These are phyloP conservation scores for Apodemus agrarius DNA, from an alignment of 2,797 vertebrate genomes.

Conservation along the genomic window DNA sequence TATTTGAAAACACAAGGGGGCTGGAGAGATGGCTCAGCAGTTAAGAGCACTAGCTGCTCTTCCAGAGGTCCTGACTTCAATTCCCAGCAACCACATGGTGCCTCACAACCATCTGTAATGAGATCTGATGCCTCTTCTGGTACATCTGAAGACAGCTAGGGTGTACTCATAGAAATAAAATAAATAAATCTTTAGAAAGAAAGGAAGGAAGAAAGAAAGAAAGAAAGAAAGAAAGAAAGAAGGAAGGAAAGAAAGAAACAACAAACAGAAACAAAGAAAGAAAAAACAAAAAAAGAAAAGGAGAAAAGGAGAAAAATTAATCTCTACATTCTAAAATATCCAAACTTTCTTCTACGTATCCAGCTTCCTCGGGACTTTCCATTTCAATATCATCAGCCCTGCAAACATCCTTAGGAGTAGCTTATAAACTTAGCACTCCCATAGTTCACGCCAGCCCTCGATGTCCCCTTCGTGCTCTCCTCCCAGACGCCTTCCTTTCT, in stretches of 20 bases:
- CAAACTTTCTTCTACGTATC: neutral
- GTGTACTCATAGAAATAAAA: too few relatives aligned
- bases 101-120: too few relatives aligned
- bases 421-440: slow-evolving; percentile 6
- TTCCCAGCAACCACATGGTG: too few relatives aligned
- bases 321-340: slow-evolving; percentile 51
- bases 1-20: neutral
- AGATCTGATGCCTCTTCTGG: too few relatives aligned
- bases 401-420: neutral
- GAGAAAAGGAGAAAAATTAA: neutral
- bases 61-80: too few relatives aligned
- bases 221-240: too few relatives aligned
- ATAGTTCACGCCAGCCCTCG: neutral
- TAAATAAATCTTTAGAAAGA: neutral
- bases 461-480: neutral
- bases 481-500: neutral
- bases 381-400: slow-evolving; percentile 5
- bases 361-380: slow-evolving; percentile 33
- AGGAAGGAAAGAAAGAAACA: too few relatives aligned
- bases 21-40: too few relatives aligned
- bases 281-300: slow-evolving; percentile 32
- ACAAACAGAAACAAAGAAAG: too few relatives aligned
- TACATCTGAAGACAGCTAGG: too few relatives aligned
- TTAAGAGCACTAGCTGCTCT: too few relatives aligned
- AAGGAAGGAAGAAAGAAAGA: neutral